Conservation (phyloP, 2,797 vertebrate species). For the Loris lydekkerianus region DNA sequence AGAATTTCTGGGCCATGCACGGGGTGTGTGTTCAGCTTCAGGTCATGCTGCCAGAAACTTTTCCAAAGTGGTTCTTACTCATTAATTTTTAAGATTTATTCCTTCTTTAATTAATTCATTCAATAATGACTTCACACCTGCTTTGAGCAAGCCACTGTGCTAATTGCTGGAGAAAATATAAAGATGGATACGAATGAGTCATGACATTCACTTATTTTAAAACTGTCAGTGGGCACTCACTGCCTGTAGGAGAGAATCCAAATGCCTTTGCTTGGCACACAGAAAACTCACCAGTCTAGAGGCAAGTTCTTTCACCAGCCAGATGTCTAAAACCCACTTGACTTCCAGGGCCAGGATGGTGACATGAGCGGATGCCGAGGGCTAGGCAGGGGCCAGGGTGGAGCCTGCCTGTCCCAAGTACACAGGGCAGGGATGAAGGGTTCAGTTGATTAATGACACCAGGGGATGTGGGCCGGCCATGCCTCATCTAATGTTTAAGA, state of each 20-base stretch:
- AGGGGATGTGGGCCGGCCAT: background rate
- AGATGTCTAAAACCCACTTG: background rate
- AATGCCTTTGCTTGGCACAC: background rate
- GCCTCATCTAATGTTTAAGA: background rate
- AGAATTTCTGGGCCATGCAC: background rate
- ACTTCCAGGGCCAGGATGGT: background rate
- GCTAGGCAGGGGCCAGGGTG: too few relatives aligned
- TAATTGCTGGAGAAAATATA: conserved; percentile 67
- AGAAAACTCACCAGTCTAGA: background rate
- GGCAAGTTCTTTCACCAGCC: background rate
- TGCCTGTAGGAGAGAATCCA: background rate
- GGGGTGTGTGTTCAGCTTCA: background rate
- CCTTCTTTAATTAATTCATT: conserved; percentile 65
- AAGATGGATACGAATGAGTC: conserved; percentile 53
- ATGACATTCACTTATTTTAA: conserved; percentile 5
- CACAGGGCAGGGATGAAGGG: rapidly evolving
- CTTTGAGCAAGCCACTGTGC: conserved; percentile 51
- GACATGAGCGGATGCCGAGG: background rate
- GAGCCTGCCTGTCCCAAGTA: background rate
- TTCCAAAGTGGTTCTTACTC: conserved; percentile 55
- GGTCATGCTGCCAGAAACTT: conserved; percentile 39
- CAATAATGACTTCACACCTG: conserved; percentile 69
- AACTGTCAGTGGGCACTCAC: conserved; percentile 21
- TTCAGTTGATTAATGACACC: background rate
- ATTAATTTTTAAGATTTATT: conserved; percentile 75